Evolutionary conservation across 2,888 invertebrate genomes (phyloP).

Genomic region (Syrista parreyssii): DNA sequence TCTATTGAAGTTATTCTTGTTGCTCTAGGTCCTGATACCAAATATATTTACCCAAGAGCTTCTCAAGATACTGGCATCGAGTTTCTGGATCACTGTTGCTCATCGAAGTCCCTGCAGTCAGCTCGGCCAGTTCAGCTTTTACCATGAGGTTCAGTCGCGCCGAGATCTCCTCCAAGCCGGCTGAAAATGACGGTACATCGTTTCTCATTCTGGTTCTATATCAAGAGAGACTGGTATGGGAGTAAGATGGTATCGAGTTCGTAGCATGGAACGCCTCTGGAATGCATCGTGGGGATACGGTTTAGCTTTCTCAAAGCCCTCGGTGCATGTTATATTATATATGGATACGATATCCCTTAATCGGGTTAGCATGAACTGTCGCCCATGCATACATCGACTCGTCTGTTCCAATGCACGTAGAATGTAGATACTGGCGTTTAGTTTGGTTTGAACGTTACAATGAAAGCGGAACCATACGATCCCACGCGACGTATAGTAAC

Average conservation of each 20-base stretch:
- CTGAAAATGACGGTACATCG: slow-evolving; percentile 49
- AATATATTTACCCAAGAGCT: slow-evolving; percentile 67
- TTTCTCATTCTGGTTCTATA: neutral
- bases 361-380: neutral
- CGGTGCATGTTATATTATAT: neutral
- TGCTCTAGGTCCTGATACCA: neutral
- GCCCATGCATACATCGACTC: neutral
- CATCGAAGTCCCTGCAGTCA: slow-evolving; percentile 61
- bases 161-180: slow-evolving; percentile 79
- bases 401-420: neutral
- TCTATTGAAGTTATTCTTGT: neutral
- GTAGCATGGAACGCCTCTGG: slow-evolving; percentile 28
- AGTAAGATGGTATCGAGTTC: neutral
- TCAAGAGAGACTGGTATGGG: neutral
- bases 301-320: slow-evolving; percentile 33
- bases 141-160: slow-evolving; percentile 77
- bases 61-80: slow-evolving; percentile 70
- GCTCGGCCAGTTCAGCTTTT: slow-evolving; percentile 68
- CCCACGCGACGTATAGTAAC: neutral
- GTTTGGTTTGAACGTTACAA: neutral
- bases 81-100: slow-evolving; percentile 67
- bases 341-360: neutral
- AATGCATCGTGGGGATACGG: slow-evolving; percentile 32
- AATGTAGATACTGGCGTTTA: neutral
- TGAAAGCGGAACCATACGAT: neutral